These are phyloP conservation scores for Enteromius unitaeniatus DNA, from an alignment of 2,797 vertebrate species.

Conservation along the genomic window DNA sequence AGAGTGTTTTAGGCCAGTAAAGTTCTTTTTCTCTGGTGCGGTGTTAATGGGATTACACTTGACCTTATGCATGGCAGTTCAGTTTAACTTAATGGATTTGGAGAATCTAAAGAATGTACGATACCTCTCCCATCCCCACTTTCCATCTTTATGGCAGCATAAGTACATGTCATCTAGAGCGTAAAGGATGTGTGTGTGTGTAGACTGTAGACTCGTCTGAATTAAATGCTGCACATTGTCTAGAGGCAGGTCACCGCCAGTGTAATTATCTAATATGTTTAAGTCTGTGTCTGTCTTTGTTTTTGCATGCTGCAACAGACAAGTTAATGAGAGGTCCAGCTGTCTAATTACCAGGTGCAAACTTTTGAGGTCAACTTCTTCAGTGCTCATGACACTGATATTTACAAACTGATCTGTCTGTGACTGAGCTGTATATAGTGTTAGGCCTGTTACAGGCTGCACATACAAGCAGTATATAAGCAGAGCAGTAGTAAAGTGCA, in stretches of 20 bases:
- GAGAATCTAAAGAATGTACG: slow-evolving; percentile 54
- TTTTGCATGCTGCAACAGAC: slow-evolving; percentile 21
- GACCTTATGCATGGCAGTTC: slow-evolving; percentile 48
- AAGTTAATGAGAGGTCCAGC: slow-evolving; percentile 45
- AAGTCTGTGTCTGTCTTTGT: slow-evolving; percentile 20
- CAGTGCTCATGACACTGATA: slow-evolving; percentile 16
- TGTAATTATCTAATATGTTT: slow-evolving; percentile 57
- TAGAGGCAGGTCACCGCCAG: slow-evolving; percentile 44
- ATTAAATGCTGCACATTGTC: slow-evolving; percentile 47
- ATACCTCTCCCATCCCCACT: slow-evolving; percentile 42
- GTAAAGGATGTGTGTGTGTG: slow-evolving; percentile 41
- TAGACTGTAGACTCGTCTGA: slow-evolving; percentile 42
- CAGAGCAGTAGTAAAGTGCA: neutral
- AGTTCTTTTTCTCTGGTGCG: slow-evolving; percentile 18
- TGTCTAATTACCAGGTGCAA: slow-evolving; percentile 54
- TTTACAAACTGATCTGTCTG: slow-evolving; percentile 16
- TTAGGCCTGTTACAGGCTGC: too few species aligned
- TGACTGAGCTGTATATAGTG: neutral
- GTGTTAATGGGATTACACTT: slow-evolving; percentile 53
- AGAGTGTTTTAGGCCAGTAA: neutral
- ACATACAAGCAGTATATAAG: neutral
- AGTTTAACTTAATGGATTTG: slow-evolving; percentile 53
- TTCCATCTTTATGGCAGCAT: slow-evolving; percentile 47
- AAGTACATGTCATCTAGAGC: slow-evolving; percentile 42
- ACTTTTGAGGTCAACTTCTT: slow-evolving; percentile 28